Base-by-base conservation (phyloP, 2,888 invertebrate genomes). In the Odontomyia ornata region DNA sequence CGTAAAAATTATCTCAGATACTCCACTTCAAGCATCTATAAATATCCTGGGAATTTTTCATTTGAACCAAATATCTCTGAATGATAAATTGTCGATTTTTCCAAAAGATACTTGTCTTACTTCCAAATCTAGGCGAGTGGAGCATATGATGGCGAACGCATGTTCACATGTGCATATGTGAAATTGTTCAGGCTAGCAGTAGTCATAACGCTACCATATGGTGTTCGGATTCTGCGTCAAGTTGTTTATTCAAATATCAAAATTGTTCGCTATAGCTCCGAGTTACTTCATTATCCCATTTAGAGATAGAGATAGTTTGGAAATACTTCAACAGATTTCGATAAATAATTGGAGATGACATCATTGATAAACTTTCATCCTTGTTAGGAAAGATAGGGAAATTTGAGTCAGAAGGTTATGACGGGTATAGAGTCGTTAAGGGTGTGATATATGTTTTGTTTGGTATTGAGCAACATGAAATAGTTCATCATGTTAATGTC, bases 161-260 rank as follows among this genome's bases (percentile, higher is more conserved):
- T 18, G 52, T 9, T 3, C 52, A 52, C 36, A 36, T 36, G 36
- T 52, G 3, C 52, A 52, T 52, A 52, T 52, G 52, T 18, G 52
- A n/a, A 18, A 52, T n/a, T 52, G 57, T 13, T 7, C 23, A 11
- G 23, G 4, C 23, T 21, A 18, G 11, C 23, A 60, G 23, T 60
- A 36, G 36, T 36, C 36, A 36, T 36, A 36, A 36, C 57, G 57
- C 23, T 60, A 13, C 57, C 57, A 60, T 60, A 60, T 60, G 57
- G 57, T 60, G 23, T 25, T 60, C 57, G 52, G 3, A 21, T 60
- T 60, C 25, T 21, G 3, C 18, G 52, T 52, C 13, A 18, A 13
- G 5, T 5, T 60, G 57, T 60, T 60, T 60, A 60, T 60, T 60
- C 23, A 9, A 60, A 5, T 4, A 23, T 60, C 4, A 23, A 9